Evolutionary conservation across 1,140 invertebrate genomes (phyloP).

Genomic region (Nasonia longicornis): DNA sequence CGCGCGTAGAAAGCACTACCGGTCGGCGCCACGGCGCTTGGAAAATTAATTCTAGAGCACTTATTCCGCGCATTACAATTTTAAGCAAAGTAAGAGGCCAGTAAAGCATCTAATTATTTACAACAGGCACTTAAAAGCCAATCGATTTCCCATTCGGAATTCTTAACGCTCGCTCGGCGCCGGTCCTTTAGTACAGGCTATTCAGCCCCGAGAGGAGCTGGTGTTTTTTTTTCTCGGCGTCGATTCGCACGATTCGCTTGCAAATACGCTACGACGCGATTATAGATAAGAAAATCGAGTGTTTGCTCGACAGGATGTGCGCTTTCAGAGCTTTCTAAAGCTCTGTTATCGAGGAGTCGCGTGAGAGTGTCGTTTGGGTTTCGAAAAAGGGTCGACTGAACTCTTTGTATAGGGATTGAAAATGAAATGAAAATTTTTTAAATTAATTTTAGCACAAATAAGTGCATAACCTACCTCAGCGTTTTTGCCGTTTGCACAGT

Average conservation of each 20-base stretch:
- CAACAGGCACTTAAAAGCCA: conserved; percentile 12
- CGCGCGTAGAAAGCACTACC: too few species aligned
- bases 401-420: not conserved
- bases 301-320: conserved; percentile 5
- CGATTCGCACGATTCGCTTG: conserved; percentile 4
- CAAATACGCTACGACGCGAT: conserved; percentile 33
- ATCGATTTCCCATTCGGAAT: conserved; percentile 38
- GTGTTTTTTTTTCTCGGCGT: not conserved
- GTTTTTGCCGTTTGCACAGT: conserved; percentile 73
- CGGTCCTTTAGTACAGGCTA: conserved; percentile 6
- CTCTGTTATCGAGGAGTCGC: not conserved
- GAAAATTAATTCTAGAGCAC: conserved; percentile 22
- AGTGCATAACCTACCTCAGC: conserved; percentile 68
- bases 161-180: not conserved
- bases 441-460: too few species aligned
- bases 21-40: too few species aligned
- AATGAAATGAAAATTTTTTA: not conserved
- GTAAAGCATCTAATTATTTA: conserved; percentile 39
- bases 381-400: not conserved
- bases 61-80: not conserved
- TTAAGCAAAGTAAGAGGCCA: conserved; percentile 6
- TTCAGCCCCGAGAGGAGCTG: not conserved
- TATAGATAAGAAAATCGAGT: conserved; percentile 21
- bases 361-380: not conserved
- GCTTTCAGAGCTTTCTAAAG: not conserved